Evolutionary conservation across 92 coral and sea anemone species (phyloP).

Genomic region (Phenganax subtilis): DNA sequence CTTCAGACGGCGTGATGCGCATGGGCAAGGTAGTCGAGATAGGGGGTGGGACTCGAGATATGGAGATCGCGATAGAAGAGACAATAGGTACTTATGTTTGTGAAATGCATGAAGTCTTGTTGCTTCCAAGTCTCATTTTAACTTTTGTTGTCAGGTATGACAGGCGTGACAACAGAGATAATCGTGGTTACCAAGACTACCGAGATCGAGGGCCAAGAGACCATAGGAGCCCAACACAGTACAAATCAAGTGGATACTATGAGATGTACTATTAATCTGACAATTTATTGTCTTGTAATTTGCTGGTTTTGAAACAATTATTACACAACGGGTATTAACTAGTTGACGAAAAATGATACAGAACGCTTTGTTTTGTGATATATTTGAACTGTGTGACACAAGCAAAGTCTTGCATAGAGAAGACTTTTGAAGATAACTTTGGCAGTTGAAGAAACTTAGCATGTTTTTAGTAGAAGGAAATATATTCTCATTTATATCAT

Average conservation of each 20-base stretch:
- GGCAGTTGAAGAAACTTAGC: too few species aligned
- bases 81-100: neutral
- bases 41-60: constrained; percentile 45
- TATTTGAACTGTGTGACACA: too few species aligned
- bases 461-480: too few species aligned
- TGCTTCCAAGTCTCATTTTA: neutral
- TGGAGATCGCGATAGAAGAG: constrained; percentile 44
- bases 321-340: too few species aligned
- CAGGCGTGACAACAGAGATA: constrained; percentile 55
- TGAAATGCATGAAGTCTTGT: neutral
- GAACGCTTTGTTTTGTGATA: too few species aligned
- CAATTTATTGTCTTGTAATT: too few species aligned
- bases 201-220: constrained; percentile 58
- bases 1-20: constrained; percentile 46
- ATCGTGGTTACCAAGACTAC: constrained; percentile 55
- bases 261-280: constrained; percentile 59
- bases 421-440: too few species aligned
- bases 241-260: constrained; percentile 71
- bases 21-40: constrained; percentile 46
- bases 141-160: constrained; percentile 31
- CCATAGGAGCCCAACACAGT: constrained; percentile 61
- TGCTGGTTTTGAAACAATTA: too few species aligned
- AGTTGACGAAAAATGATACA: too few species aligned
- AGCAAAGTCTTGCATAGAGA: too few species aligned
- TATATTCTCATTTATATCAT: too few species aligned